These are phyloP conservation scores for Caenorhabditis sinica DNA, from an alignment of 2,888 invertebrate genomes.

Conservation along the genomic window DNA sequence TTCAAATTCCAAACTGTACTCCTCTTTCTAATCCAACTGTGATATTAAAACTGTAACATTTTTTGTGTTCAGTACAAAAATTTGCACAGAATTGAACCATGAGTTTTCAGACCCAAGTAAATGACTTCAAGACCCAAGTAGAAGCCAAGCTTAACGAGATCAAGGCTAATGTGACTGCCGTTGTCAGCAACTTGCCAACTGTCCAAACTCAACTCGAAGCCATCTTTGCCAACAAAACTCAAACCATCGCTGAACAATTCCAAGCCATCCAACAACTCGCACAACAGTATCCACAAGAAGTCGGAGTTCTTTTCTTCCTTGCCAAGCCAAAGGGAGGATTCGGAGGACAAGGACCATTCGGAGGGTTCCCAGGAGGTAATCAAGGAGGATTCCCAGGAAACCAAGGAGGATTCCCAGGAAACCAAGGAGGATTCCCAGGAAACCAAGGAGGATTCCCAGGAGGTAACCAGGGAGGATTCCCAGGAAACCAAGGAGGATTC, in stretches of 20 bases:
- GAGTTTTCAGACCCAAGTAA: conserved; percentile 41
- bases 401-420: conserved; percentile 36
- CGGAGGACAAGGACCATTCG: conserved; percentile 29
- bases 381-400: conserved; percentile 40
- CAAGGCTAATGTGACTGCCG: conserved; percentile 56
- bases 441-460: conserved; percentile 40
- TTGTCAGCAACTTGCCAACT: conserved; percentile 49
- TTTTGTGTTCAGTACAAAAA: background rate
- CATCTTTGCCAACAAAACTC: conserved; percentile 64
- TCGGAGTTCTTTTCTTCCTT: conserved; percentile 50
- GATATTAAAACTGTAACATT: too few relatives aligned
- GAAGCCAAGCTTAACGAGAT: conserved; percentile 43
- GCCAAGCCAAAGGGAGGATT: conserved; percentile 28
- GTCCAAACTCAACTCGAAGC: conserved; percentile 49
- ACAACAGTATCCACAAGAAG: conserved; percentile 49
- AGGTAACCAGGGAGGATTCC: conserved; percentile 20
- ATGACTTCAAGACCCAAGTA: conserved; percentile 46
- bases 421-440: conserved; percentile 42
- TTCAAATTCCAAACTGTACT: background rate
- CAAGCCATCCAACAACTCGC: conserved; percentile 45
- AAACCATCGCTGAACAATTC: conserved; percentile 47
- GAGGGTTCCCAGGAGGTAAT: conserved; percentile 45
- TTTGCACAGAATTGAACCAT: background rate
- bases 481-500: conserved; percentile 37
- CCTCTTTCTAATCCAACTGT: too few relatives aligned